Evolutionary conservation across 2,888 invertebrate species (phyloP).

Genomic region (Caenorhabditis sulstoni): DNA sequence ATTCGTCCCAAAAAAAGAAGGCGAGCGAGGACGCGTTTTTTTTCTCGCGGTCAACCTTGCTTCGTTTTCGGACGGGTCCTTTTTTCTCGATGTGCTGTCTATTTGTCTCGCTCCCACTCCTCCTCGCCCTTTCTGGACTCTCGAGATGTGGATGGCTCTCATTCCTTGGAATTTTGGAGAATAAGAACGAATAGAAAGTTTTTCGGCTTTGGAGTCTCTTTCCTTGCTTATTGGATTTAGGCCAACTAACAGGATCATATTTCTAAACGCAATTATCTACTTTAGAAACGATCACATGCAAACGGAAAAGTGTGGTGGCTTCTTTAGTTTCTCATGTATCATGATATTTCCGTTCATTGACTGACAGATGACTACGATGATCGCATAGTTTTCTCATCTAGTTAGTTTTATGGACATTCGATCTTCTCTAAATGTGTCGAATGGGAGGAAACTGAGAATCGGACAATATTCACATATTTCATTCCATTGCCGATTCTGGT

Average conservation of each 20-base stretch:
- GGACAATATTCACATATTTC: background rate
- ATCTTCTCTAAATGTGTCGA: background rate
- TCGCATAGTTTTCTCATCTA: background rate
- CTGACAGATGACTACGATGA: background rate
- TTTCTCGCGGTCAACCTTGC: conserved; percentile 38
- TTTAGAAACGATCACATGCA: conserved; percentile 46
- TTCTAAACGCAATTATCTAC: conserved; percentile 55
- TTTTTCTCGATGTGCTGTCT: conserved; percentile 26
- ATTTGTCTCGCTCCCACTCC: conserved; percentile 26
- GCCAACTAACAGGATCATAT: conserved; percentile 48
- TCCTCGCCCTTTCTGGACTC: conserved; percentile 21
- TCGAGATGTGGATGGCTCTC: conserved; percentile 31
- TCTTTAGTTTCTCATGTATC: conserved; percentile 35
- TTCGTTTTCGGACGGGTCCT: conserved; percentile 24
- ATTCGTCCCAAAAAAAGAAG: conserved; percentile 17
- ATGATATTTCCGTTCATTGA: conserved; percentile 1
- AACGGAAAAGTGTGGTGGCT: conserved; percentile 36
- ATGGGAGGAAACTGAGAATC: background rate
- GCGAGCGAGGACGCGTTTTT: conserved; percentile 10
- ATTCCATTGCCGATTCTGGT: conserved; percentile 9
- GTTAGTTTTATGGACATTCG: too few species aligned
- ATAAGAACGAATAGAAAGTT: conserved; percentile 31
- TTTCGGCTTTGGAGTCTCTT: conserved; percentile 25
- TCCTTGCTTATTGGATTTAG: conserved; percentile 42
- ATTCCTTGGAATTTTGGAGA: conserved; percentile 40